Evolutionary conservation across 2,888 invertebrate species (phyloP).

Genomic region (Eumerus sabulonum): DNA sequence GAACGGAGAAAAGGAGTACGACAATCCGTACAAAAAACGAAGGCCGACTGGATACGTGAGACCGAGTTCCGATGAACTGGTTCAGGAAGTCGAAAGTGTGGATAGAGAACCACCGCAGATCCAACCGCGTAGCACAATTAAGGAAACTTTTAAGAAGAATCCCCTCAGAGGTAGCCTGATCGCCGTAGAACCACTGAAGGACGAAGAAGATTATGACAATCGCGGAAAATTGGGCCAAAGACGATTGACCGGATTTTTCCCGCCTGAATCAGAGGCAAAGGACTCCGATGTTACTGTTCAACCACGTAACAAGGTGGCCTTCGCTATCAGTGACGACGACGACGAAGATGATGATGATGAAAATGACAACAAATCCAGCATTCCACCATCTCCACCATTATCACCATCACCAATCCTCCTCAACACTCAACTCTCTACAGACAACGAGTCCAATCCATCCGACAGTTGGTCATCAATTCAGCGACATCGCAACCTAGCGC

Average conservation of each 20-base stretch:
- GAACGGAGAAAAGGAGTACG: slow-evolving; percentile 30
- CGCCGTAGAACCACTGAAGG: slow-evolving; percentile 12
- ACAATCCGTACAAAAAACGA: slow-evolving; percentile 22
- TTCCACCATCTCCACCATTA: slow-evolving; percentile 9
- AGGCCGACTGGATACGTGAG: slow-evolving; percentile 72
- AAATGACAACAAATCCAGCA: slow-evolving; percentile 17
- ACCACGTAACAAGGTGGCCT: slow-evolving; percentile 13
- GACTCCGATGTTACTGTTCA: slow-evolving; percentile 70
- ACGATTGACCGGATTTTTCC: slow-evolving; percentile 58
- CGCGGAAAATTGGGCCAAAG: slow-evolving; percentile 37
- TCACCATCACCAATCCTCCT: slow-evolving; percentile 70
- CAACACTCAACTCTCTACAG: slow-evolving; percentile 71
- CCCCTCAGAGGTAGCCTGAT: slow-evolving; percentile 17
- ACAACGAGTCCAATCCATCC: slow-evolving; percentile 65
- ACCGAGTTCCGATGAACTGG: slow-evolving; percentile 35
- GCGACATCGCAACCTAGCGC: slow-evolving; percentile 78
- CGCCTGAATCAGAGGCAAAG: slow-evolving; percentile 73
- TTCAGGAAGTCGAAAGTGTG: slow-evolving; percentile 22
- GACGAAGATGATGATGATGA: slow-evolving; percentile 34
- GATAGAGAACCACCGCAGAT: slow-evolving; percentile 22
- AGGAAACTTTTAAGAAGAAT: slow-evolving; percentile 43
- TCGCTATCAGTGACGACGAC: slow-evolving; percentile 30
- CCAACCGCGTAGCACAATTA: slow-evolving; percentile 32
- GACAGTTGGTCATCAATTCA: slow-evolving; percentile 81
- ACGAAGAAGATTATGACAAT: slow-evolving; percentile 15